Evolutionary conservation across 1,140 invertebrate species (phyloP).

Genomic region (Platorchestia sp.): DNA sequence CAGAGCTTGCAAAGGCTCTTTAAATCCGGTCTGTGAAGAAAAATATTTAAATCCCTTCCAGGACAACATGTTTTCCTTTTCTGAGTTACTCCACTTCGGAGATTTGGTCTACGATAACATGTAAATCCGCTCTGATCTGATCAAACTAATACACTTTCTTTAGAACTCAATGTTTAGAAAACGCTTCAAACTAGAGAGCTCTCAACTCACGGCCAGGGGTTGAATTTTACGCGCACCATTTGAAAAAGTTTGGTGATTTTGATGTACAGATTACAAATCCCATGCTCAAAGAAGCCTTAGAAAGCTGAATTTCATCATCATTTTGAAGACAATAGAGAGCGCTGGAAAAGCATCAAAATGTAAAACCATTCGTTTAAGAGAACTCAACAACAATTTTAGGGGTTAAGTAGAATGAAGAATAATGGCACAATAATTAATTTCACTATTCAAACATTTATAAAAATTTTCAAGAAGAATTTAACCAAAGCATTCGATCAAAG

Average conservation of each 20-base stretch:
- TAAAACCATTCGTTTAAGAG: neutral
- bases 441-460: neutral
- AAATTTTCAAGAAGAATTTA: neutral
- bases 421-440: neutral
- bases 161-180: neutral
- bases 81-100: neutral
- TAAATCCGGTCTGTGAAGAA: neutral
- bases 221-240: neutral
- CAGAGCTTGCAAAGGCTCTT: neutral
- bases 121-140: neutral
- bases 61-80: neutral
- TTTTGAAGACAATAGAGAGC: neutral
- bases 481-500: neutral
- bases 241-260: neutral
- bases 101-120: neutral
- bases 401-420: neutral
- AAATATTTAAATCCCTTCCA: neutral
- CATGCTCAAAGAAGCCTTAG: neutral
- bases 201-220: neutral
- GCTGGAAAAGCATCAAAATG: neutral
- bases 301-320: neutral
- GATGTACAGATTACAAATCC: neutral
- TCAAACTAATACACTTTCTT: neutral
- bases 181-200: neutral
- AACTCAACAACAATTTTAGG: neutral